Evolutionary conservation across 1,140 invertebrate genomes (phyloP).

Genomic region (Drosophila kurseongensis): DNA sequence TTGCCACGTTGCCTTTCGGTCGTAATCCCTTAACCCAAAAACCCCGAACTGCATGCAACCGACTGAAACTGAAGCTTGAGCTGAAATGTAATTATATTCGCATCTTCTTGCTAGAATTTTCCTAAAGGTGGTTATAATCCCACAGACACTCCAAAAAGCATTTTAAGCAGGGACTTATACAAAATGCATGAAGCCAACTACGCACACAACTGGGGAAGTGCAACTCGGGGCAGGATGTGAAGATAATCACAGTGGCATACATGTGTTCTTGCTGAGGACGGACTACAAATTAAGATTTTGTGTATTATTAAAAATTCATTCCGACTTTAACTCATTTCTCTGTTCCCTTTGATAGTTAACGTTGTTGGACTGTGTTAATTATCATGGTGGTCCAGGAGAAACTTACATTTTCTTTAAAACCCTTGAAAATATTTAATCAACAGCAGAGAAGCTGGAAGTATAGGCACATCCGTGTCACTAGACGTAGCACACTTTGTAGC

Average conservation of each 20-base stretch:
- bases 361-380: slow-evolving; percentile 1
- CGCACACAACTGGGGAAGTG: slow-evolving; percentile 4
- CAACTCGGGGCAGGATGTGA: neutral
- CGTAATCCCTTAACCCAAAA: slow-evolving; percentile 14
- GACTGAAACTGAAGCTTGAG: slow-evolving; percentile 15
- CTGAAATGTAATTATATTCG: slow-evolving; percentile 53
- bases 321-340: neutral
- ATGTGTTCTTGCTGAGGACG: slow-evolving; percentile 12
- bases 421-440: slow-evolving; percentile 55
- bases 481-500: slow-evolving; percentile 28
- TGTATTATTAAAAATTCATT: neutral
- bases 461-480: slow-evolving; percentile 37
- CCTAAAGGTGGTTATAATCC: slow-evolving; percentile 46
- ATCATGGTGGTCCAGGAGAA: neutral
- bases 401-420: slow-evolving; percentile 1
- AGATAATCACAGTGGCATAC: slow-evolving; percentile 15
- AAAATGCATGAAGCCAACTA: slow-evolving; percentile 50
- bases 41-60: slow-evolving; percentile 3
- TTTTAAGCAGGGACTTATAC: slow-evolving; percentile 55
- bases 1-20: slow-evolving; percentile 6
- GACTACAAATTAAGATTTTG: slow-evolving; percentile 30
- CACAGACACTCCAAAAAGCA: slow-evolving; percentile 51
- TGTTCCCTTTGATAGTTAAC: slow-evolving; percentile 1
- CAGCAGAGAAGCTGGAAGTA: slow-evolving; percentile 30
- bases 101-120: slow-evolving; percentile 26